These are phyloP conservation scores for Amphiprion ocellaris DNA, from an alignment of 2,113 vertebrate genomes.

Conservation along the genomic window DNA sequence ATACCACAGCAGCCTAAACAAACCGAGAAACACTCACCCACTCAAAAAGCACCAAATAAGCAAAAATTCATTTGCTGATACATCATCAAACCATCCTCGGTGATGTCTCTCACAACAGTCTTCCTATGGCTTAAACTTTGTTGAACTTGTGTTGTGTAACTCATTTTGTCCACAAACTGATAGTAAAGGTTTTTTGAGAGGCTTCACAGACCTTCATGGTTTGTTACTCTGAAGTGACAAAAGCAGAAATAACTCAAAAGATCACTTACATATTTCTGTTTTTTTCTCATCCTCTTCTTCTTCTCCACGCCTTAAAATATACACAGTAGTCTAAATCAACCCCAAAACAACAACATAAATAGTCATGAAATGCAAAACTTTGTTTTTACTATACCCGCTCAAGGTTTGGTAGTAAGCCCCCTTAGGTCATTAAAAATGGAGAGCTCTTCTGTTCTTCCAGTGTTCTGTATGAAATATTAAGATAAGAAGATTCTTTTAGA, in stretches of 20 bases:
- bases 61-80: background rate
- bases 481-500: slow-evolving; percentile 39
- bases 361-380: slow-evolving; percentile 58
- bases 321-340: slow-evolving; percentile 38
- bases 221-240: slow-evolving; percentile 21
- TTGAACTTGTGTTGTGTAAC: background rate
- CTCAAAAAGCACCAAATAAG: background rate
- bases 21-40: background rate
- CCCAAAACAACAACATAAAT: slow-evolving; percentile 65
- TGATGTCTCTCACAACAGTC: background rate
- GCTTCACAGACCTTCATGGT: slow-evolving; percentile 9
- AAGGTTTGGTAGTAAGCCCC: slow-evolving; percentile 44
- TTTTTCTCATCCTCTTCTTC: slow-evolving; percentile 7
- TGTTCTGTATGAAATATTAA: slow-evolving; percentile 66
- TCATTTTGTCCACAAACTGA: slow-evolving; percentile 3
- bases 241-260: slow-evolving; percentile 15
- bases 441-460: slow-evolving; percentile 42
- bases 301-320: slow-evolving; percentile 15
- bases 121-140: background rate
- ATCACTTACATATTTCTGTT: slow-evolving; percentile 1
- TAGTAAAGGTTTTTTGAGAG: slow-evolving; percentile 18
- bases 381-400: slow-evolving; percentile 52
- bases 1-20: background rate
- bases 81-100: background rate
- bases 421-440: slow-evolving; percentile 69